phyloP scores from a whole-genome alignment of 2,888 invertebrate species.

The Drosophila koepferae region DNA sequence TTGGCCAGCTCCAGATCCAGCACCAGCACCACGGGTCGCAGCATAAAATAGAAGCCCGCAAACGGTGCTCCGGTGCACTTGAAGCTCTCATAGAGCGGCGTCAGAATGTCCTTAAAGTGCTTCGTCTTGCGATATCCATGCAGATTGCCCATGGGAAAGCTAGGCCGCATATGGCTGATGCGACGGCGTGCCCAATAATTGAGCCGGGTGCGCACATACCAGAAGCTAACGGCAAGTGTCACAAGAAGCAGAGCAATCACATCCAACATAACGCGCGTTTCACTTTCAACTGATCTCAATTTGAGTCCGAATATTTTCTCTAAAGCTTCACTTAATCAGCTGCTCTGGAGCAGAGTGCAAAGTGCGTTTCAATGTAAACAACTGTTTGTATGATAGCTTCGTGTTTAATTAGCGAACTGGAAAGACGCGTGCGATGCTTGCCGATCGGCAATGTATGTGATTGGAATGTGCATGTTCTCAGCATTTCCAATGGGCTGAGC shows the following conservation, averaged over 20 bases:
- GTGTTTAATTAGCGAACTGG: constrained; percentile 2
- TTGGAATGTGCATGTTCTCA: constrained; percentile 9
- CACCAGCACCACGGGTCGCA: constrained; percentile 71
- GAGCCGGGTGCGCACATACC: constrained; percentile 61
- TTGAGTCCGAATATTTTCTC: not conserved
- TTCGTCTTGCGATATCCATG: constrained; percentile 50
- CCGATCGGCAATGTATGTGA: not conserved
- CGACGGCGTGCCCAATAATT: constrained; percentile 71
- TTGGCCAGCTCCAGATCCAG: constrained; percentile 69
- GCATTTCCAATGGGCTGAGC: not conserved
- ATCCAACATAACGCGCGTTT: constrained; percentile 61
- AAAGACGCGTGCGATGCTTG: not conserved
- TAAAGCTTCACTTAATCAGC: constrained; percentile 23
- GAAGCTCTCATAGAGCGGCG: constrained; percentile 62
- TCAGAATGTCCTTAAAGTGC: constrained; percentile 58
- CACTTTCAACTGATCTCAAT: constrained; percentile 47
- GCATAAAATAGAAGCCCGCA: constrained; percentile 72
- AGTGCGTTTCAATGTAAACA: constrained; percentile 23
- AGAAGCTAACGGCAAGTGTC: constrained; percentile 51
- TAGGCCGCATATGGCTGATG: constrained; percentile 60
- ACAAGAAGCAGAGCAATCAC: constrained; percentile 58
- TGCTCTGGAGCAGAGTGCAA: constrained; percentile 22
- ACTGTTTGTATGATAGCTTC: too few species aligned
- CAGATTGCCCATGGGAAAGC: constrained; percentile 71
- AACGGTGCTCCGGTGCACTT: constrained; percentile 58